These are phyloP conservation scores for Strix uralensis DNA, from an alignment of 2,113 vertebrate species.

Conservation along the genomic window DNA sequence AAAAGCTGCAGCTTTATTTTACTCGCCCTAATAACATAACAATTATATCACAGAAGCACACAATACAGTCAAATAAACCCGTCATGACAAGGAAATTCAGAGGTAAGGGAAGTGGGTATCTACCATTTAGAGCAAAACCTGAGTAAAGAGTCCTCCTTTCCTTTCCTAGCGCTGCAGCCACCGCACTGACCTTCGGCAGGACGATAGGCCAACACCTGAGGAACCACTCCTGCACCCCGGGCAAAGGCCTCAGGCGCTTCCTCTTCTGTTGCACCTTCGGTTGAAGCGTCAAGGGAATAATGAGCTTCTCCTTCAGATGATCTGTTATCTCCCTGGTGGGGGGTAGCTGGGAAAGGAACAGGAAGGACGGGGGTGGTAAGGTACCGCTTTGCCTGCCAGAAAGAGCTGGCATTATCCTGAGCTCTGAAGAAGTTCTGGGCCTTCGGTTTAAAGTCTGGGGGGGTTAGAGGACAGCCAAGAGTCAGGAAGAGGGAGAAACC, in stretches of 20 bases:
- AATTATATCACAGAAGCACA: constrained; percentile 56
- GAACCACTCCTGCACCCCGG: background rate
- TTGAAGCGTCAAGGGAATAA: background rate
- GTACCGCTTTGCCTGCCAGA: background rate
- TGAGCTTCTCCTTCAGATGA: background rate
- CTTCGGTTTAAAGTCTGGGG: background rate
- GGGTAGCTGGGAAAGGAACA: background rate
- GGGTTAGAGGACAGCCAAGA: background rate
- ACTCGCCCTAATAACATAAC: constrained; percentile 55
- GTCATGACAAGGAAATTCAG: constrained; percentile 21
- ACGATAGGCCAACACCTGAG: background rate
- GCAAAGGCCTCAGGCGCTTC: background rate
- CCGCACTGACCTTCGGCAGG: background rate
- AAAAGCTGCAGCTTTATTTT: constrained; percentile 71
- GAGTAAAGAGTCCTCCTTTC: background rate
- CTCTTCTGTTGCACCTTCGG: background rate
- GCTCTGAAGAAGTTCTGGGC: background rate
- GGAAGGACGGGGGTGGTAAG: background rate
- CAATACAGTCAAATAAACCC: constrained; percentile 41
- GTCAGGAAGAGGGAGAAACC: background rate
- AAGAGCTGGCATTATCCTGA: background rate
- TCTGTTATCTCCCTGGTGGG: background rate
- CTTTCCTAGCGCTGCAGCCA: background rate
- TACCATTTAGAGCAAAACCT: background rate
- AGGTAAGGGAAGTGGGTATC: background rate